A percentile compares a stretch with the other conserved stretches of the same genome.
Conservation (phyloP, 2,888 invertebrate genomes). For the Anthrax anthrax region DNA sequence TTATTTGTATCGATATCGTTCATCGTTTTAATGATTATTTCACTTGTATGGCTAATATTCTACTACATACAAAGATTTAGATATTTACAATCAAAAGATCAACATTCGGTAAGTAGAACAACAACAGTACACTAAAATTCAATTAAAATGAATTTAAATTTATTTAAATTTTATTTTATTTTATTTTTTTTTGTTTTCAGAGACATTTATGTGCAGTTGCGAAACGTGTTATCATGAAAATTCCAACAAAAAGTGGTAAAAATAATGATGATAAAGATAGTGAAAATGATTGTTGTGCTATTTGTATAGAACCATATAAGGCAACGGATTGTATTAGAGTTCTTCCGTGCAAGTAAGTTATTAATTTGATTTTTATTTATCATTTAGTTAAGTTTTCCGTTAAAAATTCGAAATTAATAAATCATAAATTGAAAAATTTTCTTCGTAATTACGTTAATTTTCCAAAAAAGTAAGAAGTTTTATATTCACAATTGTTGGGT, state of each 20-base stretch:
- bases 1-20: conserved; percentile 91
- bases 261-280: conserved; percentile 69
- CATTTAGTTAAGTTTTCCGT: too few species aligned
- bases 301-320: conserved; percentile 89
- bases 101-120: conserved; percentile 72
- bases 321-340: conserved; percentile 73
- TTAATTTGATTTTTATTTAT: background rate
- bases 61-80: conserved; percentile 92
- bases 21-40: conserved; percentile 88
- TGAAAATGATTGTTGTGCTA: conserved; percentile 85
- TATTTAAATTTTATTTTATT: background rate
- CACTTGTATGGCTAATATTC: conserved; percentile 88
- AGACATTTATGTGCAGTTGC: conserved; percentile 82
- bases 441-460: too few species aligned
- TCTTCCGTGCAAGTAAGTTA: conserved; percentile 79
- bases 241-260: conserved; percentile 79
- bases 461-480: too few species aligned
- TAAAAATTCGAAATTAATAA: too few species aligned
- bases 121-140: background rate
- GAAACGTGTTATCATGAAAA: conserved; percentile 85
- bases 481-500: too few species aligned
- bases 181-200: conserved; percentile 39
- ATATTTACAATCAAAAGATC: conserved; percentile 87
- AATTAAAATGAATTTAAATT: background rate
- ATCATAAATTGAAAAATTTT: too few species aligned